Evolutionary conservation across 2,888 invertebrate genomes (phyloP), one percentile per base, ranked within the genome.

Genomic region (Microplitis manilae): DNA sequence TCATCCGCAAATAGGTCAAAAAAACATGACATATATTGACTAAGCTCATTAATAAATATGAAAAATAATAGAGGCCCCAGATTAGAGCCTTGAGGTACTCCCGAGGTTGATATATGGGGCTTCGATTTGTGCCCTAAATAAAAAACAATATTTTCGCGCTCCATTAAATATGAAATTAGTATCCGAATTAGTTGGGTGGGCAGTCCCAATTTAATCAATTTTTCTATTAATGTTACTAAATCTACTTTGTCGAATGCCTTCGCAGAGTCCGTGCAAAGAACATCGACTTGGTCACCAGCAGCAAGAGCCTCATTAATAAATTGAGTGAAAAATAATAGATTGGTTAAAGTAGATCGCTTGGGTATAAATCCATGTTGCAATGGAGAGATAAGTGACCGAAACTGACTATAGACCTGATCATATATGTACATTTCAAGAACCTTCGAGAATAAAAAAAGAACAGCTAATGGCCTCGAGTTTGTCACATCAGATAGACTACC

Each of bases 211-310:
- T 59, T 13, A 8, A 8, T 59, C 13, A 59, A 59, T 59, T 59
- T 59, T 59, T 13, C 59, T 59, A 59, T 8, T 13, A 2, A 59
- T 59, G 2, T 8, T 59, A 68, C 20, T 68, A 4, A n/a, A n/a
- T 68, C 68, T 1, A 68, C 41, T 39, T 41, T 30, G 39, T 68
- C 68, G 8, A 68, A 68, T 40, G 68, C 68, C n/a, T 68, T 68
- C 8, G 68, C 15, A 68, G 40, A 68, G 5, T 68, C 68, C 2
- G 68, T 68, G 39, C 39, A 41, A 68, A 68, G 15, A 7, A 68
- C 68, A 20, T 68, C 68, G 6, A 68, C 38, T 13, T 68, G 68
- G 8, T 68, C 7, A n/a, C 68, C 68, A 4, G 7, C 40, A 5
- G 39, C 39, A 39, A 40, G 13, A 38, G 68, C 20, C 0, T 39